phyloP scores from a whole-genome alignment of 2,797 vertebrate genomes.

The Epinephelus coioides region DNA sequence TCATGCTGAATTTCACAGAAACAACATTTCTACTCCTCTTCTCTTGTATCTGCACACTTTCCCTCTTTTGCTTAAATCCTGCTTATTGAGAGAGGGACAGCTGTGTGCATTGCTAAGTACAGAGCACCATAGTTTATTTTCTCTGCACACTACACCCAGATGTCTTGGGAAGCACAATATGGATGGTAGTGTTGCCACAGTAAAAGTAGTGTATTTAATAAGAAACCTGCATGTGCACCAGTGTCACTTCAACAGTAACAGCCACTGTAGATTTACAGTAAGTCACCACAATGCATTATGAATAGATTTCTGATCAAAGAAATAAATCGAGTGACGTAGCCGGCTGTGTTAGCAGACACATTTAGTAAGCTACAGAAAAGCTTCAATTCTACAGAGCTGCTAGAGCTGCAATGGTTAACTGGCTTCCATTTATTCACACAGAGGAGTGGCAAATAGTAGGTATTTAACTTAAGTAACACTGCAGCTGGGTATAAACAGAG shows the following conservation, averaged over 20 bases:
- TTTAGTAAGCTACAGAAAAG: not conserved
- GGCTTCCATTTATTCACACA: slow-evolving; percentile 15
- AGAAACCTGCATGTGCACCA: not conserved
- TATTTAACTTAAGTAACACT: slow-evolving; percentile 18
- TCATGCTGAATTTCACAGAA: slow-evolving; percentile 26
- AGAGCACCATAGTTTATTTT: slow-evolving; percentile 21
- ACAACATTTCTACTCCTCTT: not conserved
- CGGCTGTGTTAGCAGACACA: not conserved
- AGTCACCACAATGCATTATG: slow-evolving; percentile 1
- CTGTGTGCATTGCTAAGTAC: slow-evolving; percentile 16
- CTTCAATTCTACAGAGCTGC: not conserved
- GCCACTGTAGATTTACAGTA: not conserved
- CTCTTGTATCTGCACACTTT: not conserved
- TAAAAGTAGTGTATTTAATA: not conserved
- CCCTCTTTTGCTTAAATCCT: not conserved
- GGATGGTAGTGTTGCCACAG: slow-evolving; percentile 1
- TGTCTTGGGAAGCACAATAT: slow-evolving; percentile 21
- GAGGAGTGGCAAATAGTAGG: not conserved
- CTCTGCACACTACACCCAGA: slow-evolving; percentile 27
- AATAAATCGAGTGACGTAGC: not conserved
- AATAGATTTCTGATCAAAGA: slow-evolving; percentile 3
- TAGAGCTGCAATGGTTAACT: not conserved
- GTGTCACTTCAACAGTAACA: slow-evolving; percentile 1
- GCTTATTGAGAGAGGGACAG: slow-evolving; percentile 5
- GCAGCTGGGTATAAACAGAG: slow-evolving; percentile 11